A percentile compares a stretch with the other conserved stretches of the same genome.
Conservation (phyloP, 2,888 invertebrate genomes). For the Stegophylla sp. region DNA sequence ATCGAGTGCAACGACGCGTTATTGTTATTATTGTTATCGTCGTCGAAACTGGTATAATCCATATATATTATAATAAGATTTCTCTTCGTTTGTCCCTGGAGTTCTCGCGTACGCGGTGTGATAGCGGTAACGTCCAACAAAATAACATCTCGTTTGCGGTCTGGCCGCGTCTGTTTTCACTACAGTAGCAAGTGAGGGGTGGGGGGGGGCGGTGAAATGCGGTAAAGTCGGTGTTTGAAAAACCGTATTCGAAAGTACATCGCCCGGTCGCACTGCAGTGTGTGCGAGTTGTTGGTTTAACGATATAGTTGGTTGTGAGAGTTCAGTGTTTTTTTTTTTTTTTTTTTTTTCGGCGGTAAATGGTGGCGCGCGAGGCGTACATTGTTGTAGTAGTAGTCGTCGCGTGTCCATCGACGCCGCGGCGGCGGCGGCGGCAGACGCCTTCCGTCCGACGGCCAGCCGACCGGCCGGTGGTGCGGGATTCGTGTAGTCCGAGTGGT, state of each 20-base stretch:
- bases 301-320: background rate
- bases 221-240: background rate
- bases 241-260: slow-evolving; percentile 24
- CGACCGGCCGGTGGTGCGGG: background rate
- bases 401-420: background rate
- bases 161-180: too few relatives aligned
- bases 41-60: too few relatives aligned
- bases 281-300: too few relatives aligned
- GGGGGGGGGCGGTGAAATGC: background rate
- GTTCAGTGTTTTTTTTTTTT: slow-evolving; percentile 13
- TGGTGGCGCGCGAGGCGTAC: background rate
- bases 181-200: background rate
- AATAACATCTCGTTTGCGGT: background rate
- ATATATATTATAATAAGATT: too few relatives aligned
- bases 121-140: background rate
- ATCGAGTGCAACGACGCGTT: too few relatives aligned
- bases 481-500: background rate
- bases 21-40: background rate
- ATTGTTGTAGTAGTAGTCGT: background rate
- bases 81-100: too few relatives aligned
- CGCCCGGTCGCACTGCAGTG: background rate
- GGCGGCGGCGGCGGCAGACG: background rate
- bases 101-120: too few relatives aligned
- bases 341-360: slow-evolving; percentile 55
- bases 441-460: too few relatives aligned